phyloP scores from a whole-genome alignment of 2,797 vertebrate genomes.

The Myotis vivesi region DNA sequence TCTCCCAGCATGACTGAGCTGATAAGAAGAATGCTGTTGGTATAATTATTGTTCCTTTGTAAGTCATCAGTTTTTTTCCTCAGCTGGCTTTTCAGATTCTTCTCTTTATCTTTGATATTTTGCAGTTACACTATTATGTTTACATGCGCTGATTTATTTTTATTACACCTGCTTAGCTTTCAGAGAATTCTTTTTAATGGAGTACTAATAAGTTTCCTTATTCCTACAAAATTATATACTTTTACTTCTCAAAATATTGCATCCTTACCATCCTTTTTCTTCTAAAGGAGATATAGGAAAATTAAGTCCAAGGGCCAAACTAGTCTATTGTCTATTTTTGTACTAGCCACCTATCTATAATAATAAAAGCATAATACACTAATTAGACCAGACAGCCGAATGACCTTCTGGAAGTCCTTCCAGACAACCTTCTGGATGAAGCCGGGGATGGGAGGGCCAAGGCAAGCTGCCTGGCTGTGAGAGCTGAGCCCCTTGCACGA shows the following conservation, averaged over 20 bases:
- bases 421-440: no score
- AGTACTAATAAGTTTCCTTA: not conserved
- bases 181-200: not conserved
- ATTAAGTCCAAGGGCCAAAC: not conserved
- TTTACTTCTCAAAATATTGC: constrained; percentile 5
- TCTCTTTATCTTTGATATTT: not conserved
- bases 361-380: no score
- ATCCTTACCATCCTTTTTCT: not conserved
- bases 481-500: no score
- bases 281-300: not conserved
- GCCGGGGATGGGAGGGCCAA: no score
- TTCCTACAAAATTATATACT: not conserved
- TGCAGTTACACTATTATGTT: not conserved
- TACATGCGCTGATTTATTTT: not conserved
- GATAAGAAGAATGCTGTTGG: not conserved
- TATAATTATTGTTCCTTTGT: not conserved
- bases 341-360: not conserved
- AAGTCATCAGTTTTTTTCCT: constrained; percentile 2
- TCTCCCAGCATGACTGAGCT: not conserved
- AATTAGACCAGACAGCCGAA: no score
- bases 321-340: not conserved
- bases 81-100: not conserved
- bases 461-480: no score
- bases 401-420: no score
- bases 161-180: not conserved